A percentile compares a stretch with the other conserved stretches of the same genome.
Conservation (phyloP, 2,888 invertebrate species). For the Tetropium fuscum region DNA sequence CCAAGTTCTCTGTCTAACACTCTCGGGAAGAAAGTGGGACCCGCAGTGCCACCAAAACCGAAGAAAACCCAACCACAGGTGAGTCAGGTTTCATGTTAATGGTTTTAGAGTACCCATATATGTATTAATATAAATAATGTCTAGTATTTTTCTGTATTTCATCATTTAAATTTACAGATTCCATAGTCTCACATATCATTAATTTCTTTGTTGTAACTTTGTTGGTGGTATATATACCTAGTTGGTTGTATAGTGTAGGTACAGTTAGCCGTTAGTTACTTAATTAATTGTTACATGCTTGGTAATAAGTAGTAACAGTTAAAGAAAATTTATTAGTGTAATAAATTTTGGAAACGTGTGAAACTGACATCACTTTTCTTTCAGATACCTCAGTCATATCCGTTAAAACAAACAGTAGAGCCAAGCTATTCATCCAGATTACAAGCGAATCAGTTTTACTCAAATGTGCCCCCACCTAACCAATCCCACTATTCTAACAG, state of each 20-base stretch:
- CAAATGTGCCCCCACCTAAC: constrained; percentile 62
- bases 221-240: too few species aligned
- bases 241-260: too few species aligned
- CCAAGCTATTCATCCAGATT: constrained; percentile 81
- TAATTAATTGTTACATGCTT: too few species aligned
- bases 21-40: constrained; percentile 75
- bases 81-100: too few species aligned
- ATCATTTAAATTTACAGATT: too few species aligned
- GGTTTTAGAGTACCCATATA: too few species aligned
- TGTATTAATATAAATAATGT: too few species aligned
- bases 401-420: constrained; percentile 76
- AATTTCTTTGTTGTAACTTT: too few species aligned
- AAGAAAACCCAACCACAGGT: constrained; percentile 74
- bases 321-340: background rate
- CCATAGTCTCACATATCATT: too few species aligned
- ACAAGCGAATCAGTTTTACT: constrained; percentile 67
- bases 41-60: constrained; percentile 85
- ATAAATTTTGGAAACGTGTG: background rate
- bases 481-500: constrained; percentile 58
- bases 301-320: too few species aligned
- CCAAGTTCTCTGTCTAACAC: constrained; percentile 59
- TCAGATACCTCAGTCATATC: constrained; percentile 83
- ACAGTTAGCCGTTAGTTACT: too few species aligned
- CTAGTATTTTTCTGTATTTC: too few species aligned
- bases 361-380: constrained; percentile 38